These are phyloP conservation scores for Lepidochrysops patricia DNA, from an alignment of 2,888 invertebrate genomes.

Conservation along the genomic window DNA sequence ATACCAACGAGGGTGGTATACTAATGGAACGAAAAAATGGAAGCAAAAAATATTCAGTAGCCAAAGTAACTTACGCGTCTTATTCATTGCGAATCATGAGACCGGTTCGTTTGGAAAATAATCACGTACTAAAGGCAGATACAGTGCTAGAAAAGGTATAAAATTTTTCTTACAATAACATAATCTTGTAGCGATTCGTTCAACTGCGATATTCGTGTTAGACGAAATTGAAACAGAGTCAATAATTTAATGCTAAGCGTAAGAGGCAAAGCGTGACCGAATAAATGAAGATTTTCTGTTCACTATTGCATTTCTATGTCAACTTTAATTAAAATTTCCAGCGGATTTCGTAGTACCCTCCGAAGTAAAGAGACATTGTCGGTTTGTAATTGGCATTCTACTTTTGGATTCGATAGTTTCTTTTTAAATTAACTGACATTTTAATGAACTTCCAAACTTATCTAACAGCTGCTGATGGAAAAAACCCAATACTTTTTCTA, in stretches of 20 bases:
- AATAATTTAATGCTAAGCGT: conserved; percentile 71
- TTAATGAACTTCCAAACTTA: conserved; percentile 10
- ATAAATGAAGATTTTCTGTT: conserved; percentile 71
- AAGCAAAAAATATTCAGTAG: conserved; percentile 29
- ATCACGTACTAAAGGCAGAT: conserved; percentile 56
- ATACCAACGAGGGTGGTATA: conserved; percentile 61
- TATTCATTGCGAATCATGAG: conserved; percentile 56
- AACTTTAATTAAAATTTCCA: conserved; percentile 72
- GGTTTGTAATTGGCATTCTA: conserved; percentile 57
- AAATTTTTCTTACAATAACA: conserved; percentile 69
- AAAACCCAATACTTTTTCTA: not conserved
- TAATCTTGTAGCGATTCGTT: conserved; percentile 70
- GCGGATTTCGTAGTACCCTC: conserved; percentile 53
- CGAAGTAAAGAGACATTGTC: conserved; percentile 57
- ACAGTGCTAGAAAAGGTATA: conserved; percentile 53
- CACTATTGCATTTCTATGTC: conserved; percentile 69
- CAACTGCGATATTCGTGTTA: conserved; percentile 67
- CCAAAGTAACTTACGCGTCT: conserved; percentile 57
- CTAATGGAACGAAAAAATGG: conserved; percentile 29
- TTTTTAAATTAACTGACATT: conserved; percentile 43
- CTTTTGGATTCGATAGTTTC: conserved; percentile 42
- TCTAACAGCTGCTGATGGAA: not conserved
- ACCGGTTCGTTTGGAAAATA: conserved; percentile 52
- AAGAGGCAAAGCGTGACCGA: conserved; percentile 66
- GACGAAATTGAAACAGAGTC: conserved; percentile 73